phyloP scores from a whole-genome alignment of 2,888 invertebrate species.

The Hypena proboscidalis region DNA sequence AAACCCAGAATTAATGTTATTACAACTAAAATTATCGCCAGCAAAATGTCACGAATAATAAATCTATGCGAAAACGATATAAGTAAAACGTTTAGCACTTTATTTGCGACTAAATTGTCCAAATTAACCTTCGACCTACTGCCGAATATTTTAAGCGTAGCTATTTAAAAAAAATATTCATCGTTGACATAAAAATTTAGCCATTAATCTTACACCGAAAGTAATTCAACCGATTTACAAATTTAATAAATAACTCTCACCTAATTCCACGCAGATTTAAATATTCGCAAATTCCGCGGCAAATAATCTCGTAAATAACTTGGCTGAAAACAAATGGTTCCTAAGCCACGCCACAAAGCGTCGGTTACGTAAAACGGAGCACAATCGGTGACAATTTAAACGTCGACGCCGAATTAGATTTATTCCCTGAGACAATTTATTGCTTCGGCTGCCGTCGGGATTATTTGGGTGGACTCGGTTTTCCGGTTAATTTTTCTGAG shows the following conservation, averaged over 20 bases:
- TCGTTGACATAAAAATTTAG: too few species aligned
- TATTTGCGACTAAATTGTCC: too few species aligned
- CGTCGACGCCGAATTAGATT: constrained; percentile 77
- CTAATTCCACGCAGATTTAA: constrained; percentile 24
- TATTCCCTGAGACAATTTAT: constrained; percentile 70
- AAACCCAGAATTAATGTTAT: too few species aligned
- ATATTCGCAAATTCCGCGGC: constrained; percentile 30
- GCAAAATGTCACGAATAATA: too few species aligned
- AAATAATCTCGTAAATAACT: constrained; percentile 43
- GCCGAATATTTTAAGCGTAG: too few species aligned
- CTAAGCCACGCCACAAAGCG: constrained; percentile 33
- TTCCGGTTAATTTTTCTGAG: constrained; percentile 1
- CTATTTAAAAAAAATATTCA: too few species aligned
- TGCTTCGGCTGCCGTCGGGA: constrained; percentile 35
- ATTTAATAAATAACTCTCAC: constrained; percentile 9
- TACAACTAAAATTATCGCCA: too few species aligned
- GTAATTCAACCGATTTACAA: not conserved
- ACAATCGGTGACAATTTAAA: constrained; percentile 66
- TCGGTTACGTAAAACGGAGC: constrained; percentile 48
- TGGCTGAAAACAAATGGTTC: constrained; percentile 35
- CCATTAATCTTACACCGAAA: too few species aligned
- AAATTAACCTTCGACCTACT: too few species aligned
- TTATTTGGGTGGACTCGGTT: constrained; percentile 6
- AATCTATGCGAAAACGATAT: too few species aligned
- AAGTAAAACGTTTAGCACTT: too few species aligned